Percentiles rank a stretch among this genome's conserved stretches.
Evolutionary conservation across 2,797 vertebrate genomes (phyloP).

Genomic region (Premnoplex brunnescens): DNA sequence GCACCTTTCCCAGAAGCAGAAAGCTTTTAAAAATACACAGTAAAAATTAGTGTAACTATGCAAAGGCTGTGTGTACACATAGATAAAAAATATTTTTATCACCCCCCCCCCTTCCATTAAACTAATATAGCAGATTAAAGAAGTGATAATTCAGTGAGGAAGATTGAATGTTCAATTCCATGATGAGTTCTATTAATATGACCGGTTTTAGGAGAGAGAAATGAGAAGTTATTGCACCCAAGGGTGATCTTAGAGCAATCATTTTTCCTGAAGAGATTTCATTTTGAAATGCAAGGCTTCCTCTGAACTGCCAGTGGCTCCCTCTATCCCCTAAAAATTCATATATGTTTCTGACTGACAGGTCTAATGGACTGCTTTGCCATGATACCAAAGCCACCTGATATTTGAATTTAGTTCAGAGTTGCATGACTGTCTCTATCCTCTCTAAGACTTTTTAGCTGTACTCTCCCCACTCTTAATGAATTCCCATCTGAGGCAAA

Average conservation of each 20-base stretch:
- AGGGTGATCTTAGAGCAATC: not conserved
- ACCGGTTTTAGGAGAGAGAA: not conserved
- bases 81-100: not conserved
- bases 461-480: not conserved
- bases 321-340: not conserved
- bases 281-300: not conserved
- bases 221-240: not conserved
- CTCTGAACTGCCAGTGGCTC: not conserved
- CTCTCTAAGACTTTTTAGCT: not conserved
- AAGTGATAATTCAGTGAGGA: not conserved
- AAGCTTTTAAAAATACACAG: not conserved
- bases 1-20: not conserved
- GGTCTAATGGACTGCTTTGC: not conserved
- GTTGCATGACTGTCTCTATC: not conserved
- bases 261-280: not conserved
- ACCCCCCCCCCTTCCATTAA: rapidly evolving
- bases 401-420: not conserved
- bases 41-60: not conserved
- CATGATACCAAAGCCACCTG: not conserved
- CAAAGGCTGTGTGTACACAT: not conserved
- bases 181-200: not conserved
- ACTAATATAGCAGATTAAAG: not conserved
- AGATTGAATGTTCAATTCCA: not conserved
- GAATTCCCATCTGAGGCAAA: not conserved
- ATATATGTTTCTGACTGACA: not conserved